A percentile compares a stretch with the other conserved stretches of the same genome.
These are phyloP conservation scores for Paracentrotus lividus DNA, from an alignment of 53 echinoderm and acorn worm species.

Conservation along the genomic window DNA sequence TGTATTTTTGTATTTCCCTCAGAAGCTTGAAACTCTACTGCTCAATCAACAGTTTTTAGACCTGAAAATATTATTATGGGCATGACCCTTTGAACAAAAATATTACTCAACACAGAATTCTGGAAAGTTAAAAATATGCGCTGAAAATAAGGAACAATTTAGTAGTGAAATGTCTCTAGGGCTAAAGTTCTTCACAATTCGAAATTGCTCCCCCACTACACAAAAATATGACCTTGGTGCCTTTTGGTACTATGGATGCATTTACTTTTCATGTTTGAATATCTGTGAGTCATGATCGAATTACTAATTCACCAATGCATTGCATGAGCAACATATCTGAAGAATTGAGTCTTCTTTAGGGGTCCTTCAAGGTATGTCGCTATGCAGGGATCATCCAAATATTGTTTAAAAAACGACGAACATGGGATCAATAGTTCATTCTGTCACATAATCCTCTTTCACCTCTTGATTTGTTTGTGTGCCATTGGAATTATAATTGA, in stretches of 20 bases:
- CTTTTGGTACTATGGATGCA: constrained; percentile 5
- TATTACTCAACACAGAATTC: no score
- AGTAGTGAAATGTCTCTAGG: neutral
- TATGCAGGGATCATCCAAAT: neutral
- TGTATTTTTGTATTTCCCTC: no score
- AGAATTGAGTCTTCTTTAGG: neutral
- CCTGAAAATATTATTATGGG: no score
- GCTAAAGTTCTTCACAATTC: neutral
- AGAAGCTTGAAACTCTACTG: no score
- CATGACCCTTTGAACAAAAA: no score
- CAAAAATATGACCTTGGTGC: constrained; percentile 4
- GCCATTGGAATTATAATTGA: neutral
- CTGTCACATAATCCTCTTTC: neutral
- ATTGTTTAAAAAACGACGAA: neutral
- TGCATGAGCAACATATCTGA: neutral
- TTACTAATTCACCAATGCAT: neutral
- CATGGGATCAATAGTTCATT: no score
- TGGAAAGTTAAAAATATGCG: neutral
- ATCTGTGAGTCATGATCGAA: neutral
- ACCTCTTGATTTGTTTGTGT: neutral
- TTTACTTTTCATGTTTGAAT: constrained; percentile 49
- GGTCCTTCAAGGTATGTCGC: neutral
- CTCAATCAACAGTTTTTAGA: no score
- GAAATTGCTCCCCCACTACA: neutral
- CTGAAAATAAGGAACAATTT: neutral